Conservation (phyloP, 2,113 vertebrate genomes). For the Geothlypis trichas region DNA sequence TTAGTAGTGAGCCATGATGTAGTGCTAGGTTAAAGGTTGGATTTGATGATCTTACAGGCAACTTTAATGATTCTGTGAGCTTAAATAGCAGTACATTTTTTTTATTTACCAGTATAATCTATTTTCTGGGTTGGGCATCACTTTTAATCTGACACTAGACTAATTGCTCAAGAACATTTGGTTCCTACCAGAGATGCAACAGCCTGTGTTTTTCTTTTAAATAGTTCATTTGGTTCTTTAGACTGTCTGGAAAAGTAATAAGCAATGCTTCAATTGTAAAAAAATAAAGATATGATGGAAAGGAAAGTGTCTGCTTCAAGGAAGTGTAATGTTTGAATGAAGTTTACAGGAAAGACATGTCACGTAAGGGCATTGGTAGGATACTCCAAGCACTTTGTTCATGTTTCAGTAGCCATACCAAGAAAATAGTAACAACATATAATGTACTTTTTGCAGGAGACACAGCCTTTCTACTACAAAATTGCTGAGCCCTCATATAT, state of each 20-base stretch:
- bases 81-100: neutral
- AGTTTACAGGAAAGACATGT: neutral
- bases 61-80: neutral
- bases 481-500: constrained; percentile 85
- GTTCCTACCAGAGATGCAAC: neutral
- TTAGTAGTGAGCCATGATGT: neutral
- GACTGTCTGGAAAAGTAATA: neutral
- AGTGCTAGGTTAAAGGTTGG: neutral
- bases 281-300: neutral
- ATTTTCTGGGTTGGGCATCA: neutral
- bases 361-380: neutral
- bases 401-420: neutral
- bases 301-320: neutral
- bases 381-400: neutral
- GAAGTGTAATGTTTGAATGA: neutral
- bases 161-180: neutral
- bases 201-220: neutral
- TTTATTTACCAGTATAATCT: neutral
- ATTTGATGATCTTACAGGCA: neutral
- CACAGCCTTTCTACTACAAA: constrained; percentile 92
- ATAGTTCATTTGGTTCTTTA: neutral
- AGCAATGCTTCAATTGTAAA: neutral
- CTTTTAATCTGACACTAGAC: neutral
- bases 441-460: constrained; percentile 72
- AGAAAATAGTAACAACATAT: neutral